Conservation (phyloP, 2,797 vertebrate species). For the Corythornis leucogaster region DNA sequence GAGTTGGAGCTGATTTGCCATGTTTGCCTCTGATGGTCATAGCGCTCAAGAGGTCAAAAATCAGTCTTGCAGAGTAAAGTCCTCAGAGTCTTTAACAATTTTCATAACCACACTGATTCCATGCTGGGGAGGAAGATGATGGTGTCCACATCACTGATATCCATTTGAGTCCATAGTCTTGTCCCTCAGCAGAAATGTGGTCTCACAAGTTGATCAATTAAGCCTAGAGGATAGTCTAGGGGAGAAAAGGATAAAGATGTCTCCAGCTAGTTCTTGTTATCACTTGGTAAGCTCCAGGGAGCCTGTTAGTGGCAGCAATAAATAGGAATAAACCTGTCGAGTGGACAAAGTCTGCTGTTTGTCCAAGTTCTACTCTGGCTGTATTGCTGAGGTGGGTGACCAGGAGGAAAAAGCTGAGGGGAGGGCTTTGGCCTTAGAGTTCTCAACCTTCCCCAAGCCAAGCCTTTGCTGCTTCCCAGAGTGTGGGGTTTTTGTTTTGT, state of each 20-base stretch:
- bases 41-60: not conserved
- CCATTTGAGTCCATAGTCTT: not conserved
- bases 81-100: not conserved
- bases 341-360: not conserved
- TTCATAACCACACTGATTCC: not conserved
- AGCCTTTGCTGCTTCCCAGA: not conserved
- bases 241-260: not conserved
- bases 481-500: not conserved
- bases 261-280: not conserved
- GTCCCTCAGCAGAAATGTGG: not conserved
- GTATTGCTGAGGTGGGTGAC: not conserved
- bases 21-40: not conserved
- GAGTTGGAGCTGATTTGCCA: not conserved
- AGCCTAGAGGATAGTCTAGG: not conserved
- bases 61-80: not conserved
- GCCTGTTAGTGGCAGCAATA: not conserved
- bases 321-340: not conserved
- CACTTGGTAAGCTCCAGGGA: not conserved
- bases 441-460: not conserved
- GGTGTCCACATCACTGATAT: not conserved
- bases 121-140: not conserved
- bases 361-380: not conserved
- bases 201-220: not conserved
- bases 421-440: not conserved
- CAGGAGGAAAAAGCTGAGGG: not conserved